Base-by-base conservation (phyloP, 1,140 invertebrate genomes). In the Drosophila parvula region DNA sequence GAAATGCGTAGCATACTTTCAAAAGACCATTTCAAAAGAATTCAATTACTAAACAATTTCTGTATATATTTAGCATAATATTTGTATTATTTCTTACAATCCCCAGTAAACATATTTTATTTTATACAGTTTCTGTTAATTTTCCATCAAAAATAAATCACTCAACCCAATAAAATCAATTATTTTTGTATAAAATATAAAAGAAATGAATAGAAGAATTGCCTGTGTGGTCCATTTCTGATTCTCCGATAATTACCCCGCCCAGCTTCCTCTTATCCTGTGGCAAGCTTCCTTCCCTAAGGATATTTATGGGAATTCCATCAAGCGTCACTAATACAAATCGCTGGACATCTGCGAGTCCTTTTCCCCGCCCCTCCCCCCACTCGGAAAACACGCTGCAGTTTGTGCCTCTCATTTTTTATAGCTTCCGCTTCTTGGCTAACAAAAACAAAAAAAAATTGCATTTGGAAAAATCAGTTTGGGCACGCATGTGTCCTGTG, bases 391-490 rank as follows among this genome's bases (percentile, higher is more conserved):
- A 48, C 30, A 16, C n/a, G 28, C 51, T 28, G 11, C 41, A 69
- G 57, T 51, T 69, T 48, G 53, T 11, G 68, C 22, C 64, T 41
- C 68, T 70, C 51, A 43, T 59, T 73, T 73, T 73, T 73, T 73
- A 73, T 59, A 73, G 69, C 69, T 73, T 73, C 69, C 69, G 69
- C 67, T 71, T 47, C 14, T 48, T 57, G 65, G 64, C 51, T 5
- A 40, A 71, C 68, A 71, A 71, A 70, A 50, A 30, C 3, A 30
- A 30, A 30, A 30, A 30, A 48, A 67, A 67, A 71, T 71, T 71
- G 69, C 69, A 76, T 76, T 68, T 50, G 73, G 48, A 67, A 77
- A 76, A 76, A 77, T 77, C 55, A 67, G 34, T 70, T 76, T 77
- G 74, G 74, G 74, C 74, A 76, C 73, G 74, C 74, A 77, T 77